phyloP scores from a whole-genome alignment of 2,113 vertebrate genomes.

The Eupsittula cactorum region DNA sequence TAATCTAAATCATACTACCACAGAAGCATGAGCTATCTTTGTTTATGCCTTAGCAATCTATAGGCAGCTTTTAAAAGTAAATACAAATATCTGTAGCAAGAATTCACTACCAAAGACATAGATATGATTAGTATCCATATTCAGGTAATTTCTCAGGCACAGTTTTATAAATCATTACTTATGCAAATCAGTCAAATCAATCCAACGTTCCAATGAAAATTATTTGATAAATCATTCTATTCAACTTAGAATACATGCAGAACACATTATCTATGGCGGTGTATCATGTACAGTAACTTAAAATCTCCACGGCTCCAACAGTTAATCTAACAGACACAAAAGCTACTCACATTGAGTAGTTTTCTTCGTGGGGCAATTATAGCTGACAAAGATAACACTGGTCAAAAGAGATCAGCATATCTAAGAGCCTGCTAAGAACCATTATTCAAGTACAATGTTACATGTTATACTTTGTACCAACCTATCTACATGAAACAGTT shows the following conservation, averaged over 20 bases:
- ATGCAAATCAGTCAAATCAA: slow-evolving; percentile 8
- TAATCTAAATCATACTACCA: neutral
- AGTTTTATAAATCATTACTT: neutral
- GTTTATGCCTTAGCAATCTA: neutral
- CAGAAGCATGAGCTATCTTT: neutral
- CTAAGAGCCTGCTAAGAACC: neutral
- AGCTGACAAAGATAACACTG: neutral
- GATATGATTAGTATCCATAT: neutral
- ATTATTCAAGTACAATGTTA: neutral
- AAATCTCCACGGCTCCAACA: neutral
- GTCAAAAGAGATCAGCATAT: neutral
- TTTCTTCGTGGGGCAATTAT: neutral
- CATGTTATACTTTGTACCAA: neutral
- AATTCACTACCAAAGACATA: neutral
- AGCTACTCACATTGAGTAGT: neutral
- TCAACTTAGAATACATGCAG: neutral
- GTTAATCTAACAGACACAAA: neutral
- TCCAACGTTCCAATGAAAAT: neutral
- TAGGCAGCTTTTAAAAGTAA: neutral
- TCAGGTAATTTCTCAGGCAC: neutral
- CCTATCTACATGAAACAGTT: neutral
- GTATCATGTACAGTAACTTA: neutral
- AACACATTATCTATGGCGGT: neutral
- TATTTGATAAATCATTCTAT: neutral
- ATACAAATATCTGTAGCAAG: neutral